Conservation (phyloP, 2,797 vertebrate species). For the Acanthurus leucopareius region DNA sequence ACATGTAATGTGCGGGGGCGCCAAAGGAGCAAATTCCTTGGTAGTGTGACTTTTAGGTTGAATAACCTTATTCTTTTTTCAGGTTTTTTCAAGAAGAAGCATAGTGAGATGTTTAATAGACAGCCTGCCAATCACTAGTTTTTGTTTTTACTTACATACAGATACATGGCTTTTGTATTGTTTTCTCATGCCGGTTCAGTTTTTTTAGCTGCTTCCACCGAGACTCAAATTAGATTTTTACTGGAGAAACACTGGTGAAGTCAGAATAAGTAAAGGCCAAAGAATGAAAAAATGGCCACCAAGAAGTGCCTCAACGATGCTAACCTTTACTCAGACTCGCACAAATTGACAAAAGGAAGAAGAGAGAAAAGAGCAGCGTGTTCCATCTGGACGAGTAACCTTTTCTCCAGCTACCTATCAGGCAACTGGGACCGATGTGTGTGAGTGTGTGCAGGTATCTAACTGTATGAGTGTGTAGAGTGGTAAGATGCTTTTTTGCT, state of each 20-base stretch:
- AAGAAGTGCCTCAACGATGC: constrained; percentile 58
- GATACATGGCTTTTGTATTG: not conserved
- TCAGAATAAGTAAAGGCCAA: constrained; percentile 64
- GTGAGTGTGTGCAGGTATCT: constrained; percentile 44
- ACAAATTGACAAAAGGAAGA: constrained; percentile 73
- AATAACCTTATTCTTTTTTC: not conserved
- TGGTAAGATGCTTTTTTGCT: not conserved
- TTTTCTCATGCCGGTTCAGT: not conserved
- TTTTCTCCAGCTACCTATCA: constrained; percentile 72
- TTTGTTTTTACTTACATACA: not conserved
- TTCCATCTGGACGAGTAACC: constrained; percentile 76
- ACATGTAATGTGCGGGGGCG: too few species aligned
- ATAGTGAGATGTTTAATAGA: not conserved
- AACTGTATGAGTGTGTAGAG: constrained; percentile 3
- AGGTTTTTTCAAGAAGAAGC: not conserved
- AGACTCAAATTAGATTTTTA: constrained; percentile 39
- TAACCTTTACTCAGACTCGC: constrained; percentile 76
- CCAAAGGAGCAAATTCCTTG: too few species aligned
- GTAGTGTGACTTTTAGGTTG: too few species aligned
- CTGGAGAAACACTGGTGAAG: constrained; percentile 34
- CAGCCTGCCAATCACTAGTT: not conserved
- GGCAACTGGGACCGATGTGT: constrained; percentile 30
- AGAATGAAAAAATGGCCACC: constrained; percentile 35
- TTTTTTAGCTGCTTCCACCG: constrained; percentile 11
- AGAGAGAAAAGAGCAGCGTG: constrained; percentile 69